Conservation (phyloP, 2,888 invertebrate species). For the Dorcus parallelipipedus region DNA sequence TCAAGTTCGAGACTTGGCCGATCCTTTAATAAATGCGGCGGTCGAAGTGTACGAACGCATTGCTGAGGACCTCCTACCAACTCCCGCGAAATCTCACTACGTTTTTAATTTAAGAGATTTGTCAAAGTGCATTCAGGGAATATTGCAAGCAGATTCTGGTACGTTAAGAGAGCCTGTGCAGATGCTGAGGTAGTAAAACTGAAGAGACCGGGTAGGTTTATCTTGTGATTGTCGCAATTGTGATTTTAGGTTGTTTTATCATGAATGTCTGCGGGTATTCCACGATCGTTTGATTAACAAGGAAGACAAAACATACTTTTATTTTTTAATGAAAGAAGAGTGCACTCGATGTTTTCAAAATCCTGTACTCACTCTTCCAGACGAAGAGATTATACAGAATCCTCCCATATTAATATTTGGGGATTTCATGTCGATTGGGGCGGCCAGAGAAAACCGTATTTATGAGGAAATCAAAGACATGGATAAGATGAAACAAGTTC, state of each 20-base stretch:
- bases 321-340: conserved; percentile 64
- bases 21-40: conserved; percentile 75
- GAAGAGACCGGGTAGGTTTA: background rate
- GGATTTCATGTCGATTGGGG: conserved; percentile 77
- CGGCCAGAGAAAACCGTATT: conserved; percentile 66
- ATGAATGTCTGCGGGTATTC: conserved; percentile 88
- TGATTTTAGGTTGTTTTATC: conserved; percentile 73
- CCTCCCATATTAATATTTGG: conserved; percentile 76
- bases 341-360: conserved; percentile 63
- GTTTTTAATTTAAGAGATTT: conserved; percentile 89
- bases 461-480: conserved; percentile 82
- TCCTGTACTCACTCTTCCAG: conserved; percentile 59
- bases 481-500: conserved; percentile 63
- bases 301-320: conserved; percentile 79
- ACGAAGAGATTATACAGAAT: conserved; percentile 56
- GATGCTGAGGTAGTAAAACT: conserved; percentile 59
- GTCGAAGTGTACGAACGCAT: conserved; percentile 82
- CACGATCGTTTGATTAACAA: conserved; percentile 83
- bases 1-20: conserved; percentile 64
- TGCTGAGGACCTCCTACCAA: conserved; percentile 77
- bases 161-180: conserved; percentile 62
- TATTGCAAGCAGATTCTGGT: conserved; percentile 75
- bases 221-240: background rate
- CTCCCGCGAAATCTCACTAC: conserved; percentile 89
- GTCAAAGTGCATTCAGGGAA: conserved; percentile 88